Conservation (phyloP, 2,113 vertebrate species). For the Mohoua ochrocephala region DNA sequence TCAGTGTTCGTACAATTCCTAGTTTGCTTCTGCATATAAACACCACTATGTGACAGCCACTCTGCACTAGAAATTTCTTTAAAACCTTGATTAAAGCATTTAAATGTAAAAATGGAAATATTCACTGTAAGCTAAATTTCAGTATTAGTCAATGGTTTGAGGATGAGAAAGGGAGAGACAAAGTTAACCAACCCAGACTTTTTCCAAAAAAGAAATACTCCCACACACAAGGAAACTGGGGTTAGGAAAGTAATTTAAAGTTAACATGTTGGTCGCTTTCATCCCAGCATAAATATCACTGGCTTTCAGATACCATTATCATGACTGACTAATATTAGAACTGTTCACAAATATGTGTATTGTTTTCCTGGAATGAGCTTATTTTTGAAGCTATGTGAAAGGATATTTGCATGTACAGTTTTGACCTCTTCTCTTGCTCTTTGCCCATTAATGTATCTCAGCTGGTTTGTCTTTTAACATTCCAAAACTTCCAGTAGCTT, state of each 20-base stretch:
- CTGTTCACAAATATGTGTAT: neutral
- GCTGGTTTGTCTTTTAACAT: neutral
- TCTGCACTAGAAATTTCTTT: neutral
- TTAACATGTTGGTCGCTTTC: neutral
- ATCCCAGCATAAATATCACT: neutral
- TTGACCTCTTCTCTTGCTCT: constrained; percentile 25
- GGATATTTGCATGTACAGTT: neutral
- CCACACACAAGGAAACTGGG: neutral
- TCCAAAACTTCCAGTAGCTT: neutral
- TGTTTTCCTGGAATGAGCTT: neutral
- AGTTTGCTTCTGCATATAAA: neutral
- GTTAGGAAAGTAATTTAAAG: neutral
- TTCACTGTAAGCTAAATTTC: neutral
- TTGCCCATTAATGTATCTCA: neutral
- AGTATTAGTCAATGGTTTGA: neutral
- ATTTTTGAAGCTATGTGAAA: constrained; percentile 15
- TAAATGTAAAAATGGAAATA: neutral
- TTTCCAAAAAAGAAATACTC: neutral
- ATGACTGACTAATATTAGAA: neutral
- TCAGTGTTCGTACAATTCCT: neutral
- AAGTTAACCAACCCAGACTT: neutral
- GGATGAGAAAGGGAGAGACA: neutral
- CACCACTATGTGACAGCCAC: neutral
- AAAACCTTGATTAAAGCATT: neutral
- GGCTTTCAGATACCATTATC: neutral